Percentiles rank a stretch among this genome's conserved stretches.
phyloP scores from a whole-genome alignment of 2,113 vertebrate species.

The Petrocephalus microphthalmus region DNA sequence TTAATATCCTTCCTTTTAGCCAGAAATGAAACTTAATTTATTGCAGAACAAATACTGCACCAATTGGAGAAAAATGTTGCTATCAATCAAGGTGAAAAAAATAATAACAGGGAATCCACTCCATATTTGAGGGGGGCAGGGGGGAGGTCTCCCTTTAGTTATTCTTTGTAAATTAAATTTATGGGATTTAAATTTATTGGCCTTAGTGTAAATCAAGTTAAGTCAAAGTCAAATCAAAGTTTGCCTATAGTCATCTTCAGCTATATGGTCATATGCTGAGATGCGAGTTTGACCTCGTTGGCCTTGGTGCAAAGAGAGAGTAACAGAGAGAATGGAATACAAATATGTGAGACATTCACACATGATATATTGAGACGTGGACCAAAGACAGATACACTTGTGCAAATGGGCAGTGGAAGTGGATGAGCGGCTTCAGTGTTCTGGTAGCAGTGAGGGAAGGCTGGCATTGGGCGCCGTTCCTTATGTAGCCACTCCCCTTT shows the following conservation, averaged over 20 bases:
- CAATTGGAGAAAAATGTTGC: neutral
- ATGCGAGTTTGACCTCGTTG: neutral
- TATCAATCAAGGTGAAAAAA: neutral
- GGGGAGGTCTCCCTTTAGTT: neutral
- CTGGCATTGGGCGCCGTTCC: neutral
- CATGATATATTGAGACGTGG: neutral
- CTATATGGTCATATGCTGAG: neutral
- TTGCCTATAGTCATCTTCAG: neutral
- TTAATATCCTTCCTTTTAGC: neutral
- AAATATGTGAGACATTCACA: neutral
- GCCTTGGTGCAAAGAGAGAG: neutral
- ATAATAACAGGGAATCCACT: neutral
- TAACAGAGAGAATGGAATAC: neutral
- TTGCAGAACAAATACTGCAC: neutral
- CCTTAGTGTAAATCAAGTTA: neutral
- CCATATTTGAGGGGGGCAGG: too few species aligned
- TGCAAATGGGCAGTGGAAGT: neutral
- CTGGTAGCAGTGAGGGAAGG: neutral
- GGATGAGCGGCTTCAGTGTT: neutral
- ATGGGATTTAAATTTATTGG: neutral
- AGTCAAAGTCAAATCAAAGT: neutral
- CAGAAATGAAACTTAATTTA: neutral
- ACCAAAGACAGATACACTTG: neutral
- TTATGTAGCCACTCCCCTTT: neutral
- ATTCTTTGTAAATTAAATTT: neutral